Percentiles rank a stretch among this genome's conserved stretches.
Evolutionary conservation across 1,140 invertebrate genomes (phyloP).

Genomic region (Amyelois transitella): DNA sequence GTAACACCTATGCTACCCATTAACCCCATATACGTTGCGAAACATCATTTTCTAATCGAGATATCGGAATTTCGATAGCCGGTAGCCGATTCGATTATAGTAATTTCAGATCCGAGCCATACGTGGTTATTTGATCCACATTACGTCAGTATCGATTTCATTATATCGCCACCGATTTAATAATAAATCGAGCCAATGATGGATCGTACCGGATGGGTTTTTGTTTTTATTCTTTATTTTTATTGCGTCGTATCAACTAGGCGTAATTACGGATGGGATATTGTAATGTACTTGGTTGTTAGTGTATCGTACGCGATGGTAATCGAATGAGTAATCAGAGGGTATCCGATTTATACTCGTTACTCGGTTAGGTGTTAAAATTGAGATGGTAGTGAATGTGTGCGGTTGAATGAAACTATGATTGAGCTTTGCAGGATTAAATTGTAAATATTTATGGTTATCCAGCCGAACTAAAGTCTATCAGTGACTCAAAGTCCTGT

Average conservation of each 20-base stretch:
- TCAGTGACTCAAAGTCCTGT: too few species aligned
- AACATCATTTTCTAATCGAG: conserved; percentile 1
- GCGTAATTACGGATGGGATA: conserved; percentile 40
- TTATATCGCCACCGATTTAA: conserved; percentile 56
- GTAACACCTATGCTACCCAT: background rate
- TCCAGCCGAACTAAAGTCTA: too few species aligned
- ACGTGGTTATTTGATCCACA: conserved; percentile 37
- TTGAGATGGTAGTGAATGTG: background rate
- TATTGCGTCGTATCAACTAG: conserved; percentile 43
- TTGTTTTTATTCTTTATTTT: conserved; percentile 46
- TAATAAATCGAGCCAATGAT: conserved; percentile 31
- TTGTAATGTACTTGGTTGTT: conserved; percentile 3
- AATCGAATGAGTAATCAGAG: conserved; percentile 4
- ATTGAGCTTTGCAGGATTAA: too few species aligned
- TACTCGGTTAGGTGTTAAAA: background rate
- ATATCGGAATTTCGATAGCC: conserved; percentile 21
- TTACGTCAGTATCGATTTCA: conserved; percentile 64
- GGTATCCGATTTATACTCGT: background rate
- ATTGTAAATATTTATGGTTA: too few species aligned
- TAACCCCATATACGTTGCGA: background rate
- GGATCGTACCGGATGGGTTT: conserved; percentile 49
- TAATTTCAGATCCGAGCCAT: conserved; percentile 42
- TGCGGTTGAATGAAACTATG: background rate
- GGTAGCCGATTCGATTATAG: conserved; percentile 54
- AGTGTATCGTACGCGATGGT: conserved; percentile 1